Conservation (phyloP, 2,888 invertebrate genomes). For the Macrosoma leucophasiata region DNA sequence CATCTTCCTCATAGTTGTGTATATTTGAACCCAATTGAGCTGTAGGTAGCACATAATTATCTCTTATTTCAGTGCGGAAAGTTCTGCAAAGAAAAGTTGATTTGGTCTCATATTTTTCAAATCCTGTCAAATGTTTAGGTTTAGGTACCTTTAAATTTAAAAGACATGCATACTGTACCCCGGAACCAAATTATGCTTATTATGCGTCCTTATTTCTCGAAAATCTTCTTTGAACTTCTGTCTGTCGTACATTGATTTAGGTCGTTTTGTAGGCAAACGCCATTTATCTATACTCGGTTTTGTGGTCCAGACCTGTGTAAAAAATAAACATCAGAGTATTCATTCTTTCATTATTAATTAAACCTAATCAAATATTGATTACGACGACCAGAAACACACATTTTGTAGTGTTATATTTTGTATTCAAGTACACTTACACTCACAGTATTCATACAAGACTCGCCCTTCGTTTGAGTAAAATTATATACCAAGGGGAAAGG, state of each 20-base stretch:
- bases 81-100: slow-evolving; percentile 36
- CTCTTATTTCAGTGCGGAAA: slow-evolving; percentile 54
- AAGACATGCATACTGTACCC: slow-evolving; percentile 36
- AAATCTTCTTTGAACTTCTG: slow-evolving; percentile 53
- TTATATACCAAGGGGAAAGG: too few species aligned
- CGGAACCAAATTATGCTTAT: slow-evolving; percentile 50
- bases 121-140: background rate
- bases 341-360: too few species aligned
- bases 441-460: too few species aligned
- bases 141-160: background rate
- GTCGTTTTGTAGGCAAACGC: slow-evolving; percentile 38
- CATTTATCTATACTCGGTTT: slow-evolving; percentile 45
- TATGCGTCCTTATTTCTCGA: slow-evolving; percentile 56
- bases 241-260: slow-evolving; percentile 52
- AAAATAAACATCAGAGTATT: too few species aligned
- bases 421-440: too few species aligned
- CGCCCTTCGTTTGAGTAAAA: too few species aligned
- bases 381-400: too few species aligned
- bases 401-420: too few species aligned
- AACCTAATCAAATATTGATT: too few species aligned
- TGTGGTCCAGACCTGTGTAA: slow-evolving; percentile 42
- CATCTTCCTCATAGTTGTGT: slow-evolving; percentile 45
- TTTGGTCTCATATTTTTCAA: slow-evolving; percentile 2
- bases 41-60: slow-evolving; percentile 43
- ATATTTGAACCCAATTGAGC: slow-evolving; percentile 36